Base-by-base conservation (phyloP, 2,888 invertebrate species). In the Synergus japonicus region DNA sequence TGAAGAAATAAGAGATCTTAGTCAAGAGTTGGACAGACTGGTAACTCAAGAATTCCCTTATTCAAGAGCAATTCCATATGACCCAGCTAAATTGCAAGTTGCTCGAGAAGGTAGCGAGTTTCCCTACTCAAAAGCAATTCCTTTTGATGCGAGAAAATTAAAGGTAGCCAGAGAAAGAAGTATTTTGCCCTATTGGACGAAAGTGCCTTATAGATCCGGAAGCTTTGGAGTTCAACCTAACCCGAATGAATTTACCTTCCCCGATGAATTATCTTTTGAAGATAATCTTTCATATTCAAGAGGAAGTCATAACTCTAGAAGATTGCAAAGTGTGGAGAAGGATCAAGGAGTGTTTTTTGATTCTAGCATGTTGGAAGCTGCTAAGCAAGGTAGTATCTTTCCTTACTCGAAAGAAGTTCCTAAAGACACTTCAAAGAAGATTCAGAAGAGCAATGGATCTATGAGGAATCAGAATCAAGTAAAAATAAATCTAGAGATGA, bases 101-200 rank as follows among this genome's bases (percentile, higher is more conserved):
- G 73, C 69, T 9, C 29, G 29, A 49, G 29, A 46, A 69, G 69
- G 69, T 49, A 69, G 69, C 15, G 69, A 69, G 29, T 69, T 69
- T 15, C 69, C 69, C 7, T 69, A 69, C 29, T 69, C 69, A 15
- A 49, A 69, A 69, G 69, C 69, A 22, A 69, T 69, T 15, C 69
- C 69, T 15, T 69, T 49, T 18, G 49, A 69, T 49, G 69, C 69
- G 8, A 46, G 29, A 2, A 69, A 69, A 49, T 49, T 69, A 29
- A 12, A 69, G 29, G 69, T 69, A 5, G 69, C 69, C 13, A 49
- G 69, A 49, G 69, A 69, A 49, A 69, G 69, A 49, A 69, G 69
- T 49, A 5, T 49, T 29, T 49, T 46, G 44, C 69, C 69, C 13
- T 29, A 15, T 3, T 69, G 49, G 49, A 49, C 15, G 29, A 29